Evolutionary conservation across 2,797 vertebrate species (phyloP).

Genomic region (Halcyon leucocephala): DNA sequence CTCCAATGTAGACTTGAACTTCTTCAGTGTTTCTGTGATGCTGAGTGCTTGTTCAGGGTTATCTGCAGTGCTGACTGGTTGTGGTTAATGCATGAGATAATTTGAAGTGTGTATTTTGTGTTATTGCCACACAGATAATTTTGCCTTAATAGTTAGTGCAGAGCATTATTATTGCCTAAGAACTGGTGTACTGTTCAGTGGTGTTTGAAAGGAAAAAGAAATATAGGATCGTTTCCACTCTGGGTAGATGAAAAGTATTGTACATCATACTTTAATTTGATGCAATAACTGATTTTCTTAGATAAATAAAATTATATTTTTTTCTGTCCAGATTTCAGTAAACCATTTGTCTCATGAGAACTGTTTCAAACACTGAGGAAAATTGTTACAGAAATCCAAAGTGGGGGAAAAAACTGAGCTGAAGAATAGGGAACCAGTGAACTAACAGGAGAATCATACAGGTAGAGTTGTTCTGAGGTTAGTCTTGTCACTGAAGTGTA

Average conservation of each 20-base stretch:
- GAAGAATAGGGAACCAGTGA: not conserved
- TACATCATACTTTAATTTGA: not conserved
- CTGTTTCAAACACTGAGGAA: not conserved
- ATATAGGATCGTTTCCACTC: not conserved
- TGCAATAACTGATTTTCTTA: not conserved
- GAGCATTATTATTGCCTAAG: not conserved
- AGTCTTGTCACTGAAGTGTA: not conserved
- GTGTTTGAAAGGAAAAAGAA: not conserved
- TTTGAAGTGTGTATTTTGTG: not conserved
- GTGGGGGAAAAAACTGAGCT: not conserved
- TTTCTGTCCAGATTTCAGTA: not conserved
- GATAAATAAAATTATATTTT: not conserved
- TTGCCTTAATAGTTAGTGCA: not conserved
- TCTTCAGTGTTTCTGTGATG: not conserved
- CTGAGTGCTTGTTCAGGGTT: not conserved
- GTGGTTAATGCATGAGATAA: not conserved
- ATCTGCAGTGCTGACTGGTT: not conserved
- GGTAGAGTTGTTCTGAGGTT: not conserved
- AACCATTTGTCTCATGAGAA: not conserved
- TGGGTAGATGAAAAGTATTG: not conserved
- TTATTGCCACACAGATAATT: not conserved
- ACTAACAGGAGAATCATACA: not conserved
- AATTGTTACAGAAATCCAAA: not conserved
- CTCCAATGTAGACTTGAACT: not conserved
- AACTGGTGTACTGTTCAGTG: not conserved